Evolutionary conservation across 2,797 vertebrate species (phyloP).

Genomic region (Periparus ater): DNA sequence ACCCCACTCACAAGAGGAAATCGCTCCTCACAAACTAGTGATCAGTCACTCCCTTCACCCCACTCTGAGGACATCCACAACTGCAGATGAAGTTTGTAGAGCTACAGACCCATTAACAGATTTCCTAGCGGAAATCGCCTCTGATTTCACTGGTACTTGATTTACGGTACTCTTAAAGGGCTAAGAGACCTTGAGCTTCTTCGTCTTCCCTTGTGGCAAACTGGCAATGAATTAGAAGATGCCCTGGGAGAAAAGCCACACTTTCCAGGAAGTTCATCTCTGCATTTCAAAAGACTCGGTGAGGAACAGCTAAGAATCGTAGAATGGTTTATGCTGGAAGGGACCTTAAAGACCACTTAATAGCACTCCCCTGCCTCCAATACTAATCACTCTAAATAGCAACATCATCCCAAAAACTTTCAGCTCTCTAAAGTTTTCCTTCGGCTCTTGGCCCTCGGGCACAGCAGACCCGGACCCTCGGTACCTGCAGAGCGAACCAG

Average conservation of each 20-base stretch:
- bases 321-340: background rate
- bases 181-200: background rate
- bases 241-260: background rate
- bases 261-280: background rate
- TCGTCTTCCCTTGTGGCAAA: background rate
- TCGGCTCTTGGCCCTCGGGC: background rate
- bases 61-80: background rate
- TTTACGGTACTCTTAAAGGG: background rate
- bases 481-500: background rate
- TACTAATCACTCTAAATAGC: background rate
- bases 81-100: fast-evolving
- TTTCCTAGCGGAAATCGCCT: background rate
- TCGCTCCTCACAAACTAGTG: background rate
- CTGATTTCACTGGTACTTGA: background rate
- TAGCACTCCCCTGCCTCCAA: background rate
- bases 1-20: background rate
- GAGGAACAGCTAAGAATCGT: background rate
- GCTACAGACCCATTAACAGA: background rate
- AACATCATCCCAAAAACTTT: background rate
- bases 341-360: background rate
- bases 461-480: background rate
- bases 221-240: background rate
- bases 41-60: background rate
- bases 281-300: background rate
- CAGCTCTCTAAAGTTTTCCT: background rate